phyloP scores from a whole-genome alignment of 2,797 vertebrate species.

The Ctenopoma kingsleyae region DNA sequence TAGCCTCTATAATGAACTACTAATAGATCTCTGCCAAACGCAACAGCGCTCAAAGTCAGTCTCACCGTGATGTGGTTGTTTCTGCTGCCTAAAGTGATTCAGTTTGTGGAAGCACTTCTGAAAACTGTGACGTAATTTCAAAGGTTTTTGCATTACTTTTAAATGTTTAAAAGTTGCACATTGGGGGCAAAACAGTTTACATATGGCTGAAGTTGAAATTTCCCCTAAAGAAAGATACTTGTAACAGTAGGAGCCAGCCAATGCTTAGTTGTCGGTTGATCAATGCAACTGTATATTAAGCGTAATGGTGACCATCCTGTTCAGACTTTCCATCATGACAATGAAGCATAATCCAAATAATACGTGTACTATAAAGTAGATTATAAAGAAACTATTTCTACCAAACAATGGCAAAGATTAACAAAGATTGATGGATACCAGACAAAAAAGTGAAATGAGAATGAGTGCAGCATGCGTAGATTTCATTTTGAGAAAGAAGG shows the following conservation, averaged over 20 bases:
- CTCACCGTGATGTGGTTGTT: constrained; percentile 1
- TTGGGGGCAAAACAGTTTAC: background rate
- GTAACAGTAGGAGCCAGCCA: background rate
- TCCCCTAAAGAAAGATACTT: constrained; percentile 8
- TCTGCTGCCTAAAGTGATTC: constrained; percentile 9
- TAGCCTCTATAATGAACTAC: constrained; percentile 26
- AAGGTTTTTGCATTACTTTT: background rate
- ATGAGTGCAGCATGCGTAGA: constrained; percentile 33
- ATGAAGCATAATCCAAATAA: constrained; percentile 41
- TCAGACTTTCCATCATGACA: constrained; percentile 18
- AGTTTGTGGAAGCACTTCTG: constrained; percentile 5
- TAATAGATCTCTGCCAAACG: constrained; percentile 20
- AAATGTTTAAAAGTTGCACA: background rate
- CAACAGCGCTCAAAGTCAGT: constrained; percentile 27
- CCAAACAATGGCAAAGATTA: constrained; percentile 35
- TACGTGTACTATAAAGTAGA: constrained; percentile 23
- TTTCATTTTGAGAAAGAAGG: constrained; percentile 49
- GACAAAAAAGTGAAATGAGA: constrained; percentile 48
- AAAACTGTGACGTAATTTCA: constrained; percentile 8
- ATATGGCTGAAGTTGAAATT: background rate
- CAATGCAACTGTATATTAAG: constrained; percentile 14
- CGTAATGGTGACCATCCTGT: constrained; percentile 14
- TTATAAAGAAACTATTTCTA: constrained; percentile 11
- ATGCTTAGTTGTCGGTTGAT: background rate
- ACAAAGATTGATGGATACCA: constrained; percentile 27